phyloP scores from a whole-genome alignment of 2,797 vertebrate species.

The Gorsachius magnificus region DNA sequence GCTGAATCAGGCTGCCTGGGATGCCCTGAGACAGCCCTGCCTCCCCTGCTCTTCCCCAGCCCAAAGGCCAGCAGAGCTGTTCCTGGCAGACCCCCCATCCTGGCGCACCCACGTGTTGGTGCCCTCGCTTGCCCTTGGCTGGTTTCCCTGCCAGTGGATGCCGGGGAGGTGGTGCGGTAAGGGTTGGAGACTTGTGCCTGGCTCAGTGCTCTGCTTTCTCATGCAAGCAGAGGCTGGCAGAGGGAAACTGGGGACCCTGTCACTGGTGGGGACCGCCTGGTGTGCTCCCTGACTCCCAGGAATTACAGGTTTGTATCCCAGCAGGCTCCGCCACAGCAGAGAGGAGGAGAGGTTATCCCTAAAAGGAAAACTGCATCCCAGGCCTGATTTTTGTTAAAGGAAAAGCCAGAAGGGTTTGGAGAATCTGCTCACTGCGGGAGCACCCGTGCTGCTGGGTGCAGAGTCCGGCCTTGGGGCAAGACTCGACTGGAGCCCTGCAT shows the following conservation, averaged over 20 bases:
- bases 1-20: background rate
- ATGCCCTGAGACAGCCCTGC: background rate
- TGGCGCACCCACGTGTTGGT: accelerated
- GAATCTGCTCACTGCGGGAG: background rate
- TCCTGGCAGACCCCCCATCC: background rate
- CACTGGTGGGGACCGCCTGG: accelerated
- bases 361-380: background rate
- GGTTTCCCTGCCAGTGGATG: background rate
- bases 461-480: background rate
- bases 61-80: background rate
- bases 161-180: background rate
- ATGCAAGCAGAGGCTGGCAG: background rate
- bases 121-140: background rate
- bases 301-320: background rate
- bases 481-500: background rate
- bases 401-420: background rate
- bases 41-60: background rate
- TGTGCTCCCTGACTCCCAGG: background rate
- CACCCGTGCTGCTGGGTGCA: accelerated
- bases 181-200: background rate
- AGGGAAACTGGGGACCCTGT: background rate
- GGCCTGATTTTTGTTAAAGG: background rate
- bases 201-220: background rate
- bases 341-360: background rate
- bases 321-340: background rate